Evolutionary conservation across 2,113 vertebrate genomes (phyloP), one percentile per base, ranked within the genome.

Genomic region (Pituophis catenifer): DNA sequence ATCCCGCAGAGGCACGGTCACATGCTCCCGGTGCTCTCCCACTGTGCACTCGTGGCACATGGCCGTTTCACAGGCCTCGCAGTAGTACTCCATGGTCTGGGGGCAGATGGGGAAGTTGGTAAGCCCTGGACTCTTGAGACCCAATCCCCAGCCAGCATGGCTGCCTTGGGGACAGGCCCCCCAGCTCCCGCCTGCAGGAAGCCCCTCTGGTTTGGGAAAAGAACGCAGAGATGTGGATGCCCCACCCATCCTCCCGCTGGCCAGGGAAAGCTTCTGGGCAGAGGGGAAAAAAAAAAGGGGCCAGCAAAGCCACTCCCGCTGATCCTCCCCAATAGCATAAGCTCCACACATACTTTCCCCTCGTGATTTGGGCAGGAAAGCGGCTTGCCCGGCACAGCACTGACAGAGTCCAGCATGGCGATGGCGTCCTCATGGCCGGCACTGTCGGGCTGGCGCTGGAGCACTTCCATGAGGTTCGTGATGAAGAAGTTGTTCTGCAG

Each of bases 401-500:
- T 98, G 96, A 98, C 98, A 0, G 98, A 98, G 94, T 98, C 98
- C 2, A 98, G 97, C 23, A 97, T 97, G 88, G 97, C 93, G 59
- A 96, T 96, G 50, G 96, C 95, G 91, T 96, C 95, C 1, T 92
- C 96, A 38, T 98, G 97, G 53, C 97, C 97, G 87, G 96, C 96
- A 89, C 97, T 98, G 93, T 98, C 98, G 0, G 98, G 97, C 94
- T 98, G 98, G 75, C 98, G 97, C 97, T 99, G 98, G 92, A 99
- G 97, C 26, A 99, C 99, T 96, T 99, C 99, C 99, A 99, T 99
- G 90, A 99, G 98, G 97, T 99, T 99, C 88, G 98, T 99, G 97
- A 99, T 99, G 97, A 99, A 99, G 97, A 99, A 99, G 95, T 99
- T 99, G 97, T 99, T 99, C 98, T 99, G 99, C 48, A 99, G 96